Conservation (phyloP, 2,888 invertebrate genomes). For the Lathronympha strigana region DNA sequence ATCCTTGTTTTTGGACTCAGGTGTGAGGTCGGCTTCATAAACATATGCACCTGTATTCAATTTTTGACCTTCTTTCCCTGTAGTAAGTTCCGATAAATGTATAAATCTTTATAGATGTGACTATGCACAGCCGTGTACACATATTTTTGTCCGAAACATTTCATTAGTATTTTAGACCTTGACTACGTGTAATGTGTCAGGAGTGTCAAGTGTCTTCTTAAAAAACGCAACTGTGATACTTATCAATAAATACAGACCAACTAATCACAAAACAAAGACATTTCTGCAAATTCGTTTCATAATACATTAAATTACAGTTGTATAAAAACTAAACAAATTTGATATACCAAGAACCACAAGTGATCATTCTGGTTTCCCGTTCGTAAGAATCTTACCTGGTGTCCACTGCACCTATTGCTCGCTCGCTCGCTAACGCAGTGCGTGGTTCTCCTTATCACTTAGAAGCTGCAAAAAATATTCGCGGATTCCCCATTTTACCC, state of each 20-base stretch:
- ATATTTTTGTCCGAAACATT: too few relatives aligned
- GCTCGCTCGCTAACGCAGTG: slow-evolving; percentile 63
- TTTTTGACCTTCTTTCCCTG: too few relatives aligned
- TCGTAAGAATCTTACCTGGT: slow-evolving; percentile 70
- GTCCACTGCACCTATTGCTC: slow-evolving; percentile 65
- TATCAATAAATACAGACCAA: not conserved
- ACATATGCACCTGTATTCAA: too few relatives aligned
- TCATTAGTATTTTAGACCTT: too few relatives aligned
- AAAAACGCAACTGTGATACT: not conserved
- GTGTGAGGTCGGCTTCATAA: too few relatives aligned
- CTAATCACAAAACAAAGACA: not conserved
- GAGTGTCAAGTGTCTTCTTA: too few relatives aligned
- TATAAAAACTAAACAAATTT: not conserved
- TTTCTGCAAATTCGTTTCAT: not conserved
- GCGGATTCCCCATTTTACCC: slow-evolving; percentile 77
- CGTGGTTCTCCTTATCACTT: slow-evolving; percentile 74
- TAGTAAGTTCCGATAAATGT: too few relatives aligned
- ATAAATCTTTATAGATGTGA: too few relatives aligned
- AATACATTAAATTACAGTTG: slow-evolving; percentile 3
- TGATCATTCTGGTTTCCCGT: slow-evolving; percentile 42
- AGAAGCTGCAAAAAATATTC: slow-evolving; percentile 84
- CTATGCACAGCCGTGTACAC: too few relatives aligned
- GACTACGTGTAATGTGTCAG: too few relatives aligned
- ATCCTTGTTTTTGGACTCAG: too few relatives aligned
- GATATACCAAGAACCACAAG: not conserved